Base-by-base conservation (phyloP, 2,113 vertebrate genomes). In the Bubalus kerabau region DNA sequence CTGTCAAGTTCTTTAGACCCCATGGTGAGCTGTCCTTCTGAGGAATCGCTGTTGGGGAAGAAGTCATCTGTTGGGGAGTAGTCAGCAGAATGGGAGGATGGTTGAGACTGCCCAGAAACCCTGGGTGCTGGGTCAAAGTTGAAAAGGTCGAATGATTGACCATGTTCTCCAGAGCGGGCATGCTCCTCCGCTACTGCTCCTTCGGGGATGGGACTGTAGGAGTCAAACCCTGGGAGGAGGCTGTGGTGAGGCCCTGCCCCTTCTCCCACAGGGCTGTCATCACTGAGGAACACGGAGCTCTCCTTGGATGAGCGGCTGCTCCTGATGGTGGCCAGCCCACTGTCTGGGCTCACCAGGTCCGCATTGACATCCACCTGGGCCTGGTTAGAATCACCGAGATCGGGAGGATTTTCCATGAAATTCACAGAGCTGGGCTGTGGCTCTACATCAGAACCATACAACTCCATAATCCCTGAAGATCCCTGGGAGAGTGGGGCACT, bases 281-380 rank as follows among this genome's bases (percentile, higher is more conserved):
- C 99, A 97, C 99, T 99, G 46, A 99, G 99, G 92, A 99, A 99
- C 98, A 99, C 99, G 0, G 99, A 99, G 94, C 99, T 99, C 98
- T 99, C 99, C 86, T 99, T 99, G 74, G 99, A 99, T 43, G 99
- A 99, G 15, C 99, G 99, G 92, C 99, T 99, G 97, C 99, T 99
- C 97, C 99, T 99, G 93, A 99, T 99, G 40, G 99, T 99, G 98
- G 99, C 99, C 98, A 99, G 96, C 12, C 99, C 99, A 11, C 99
- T 99, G 48, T 99, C 99, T 32, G 99, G 99, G 97, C 99, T 99
- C 52, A 99, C 99, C 7, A 99, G 99, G 95, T 99, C 99, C 43
- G 99, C 85, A 32, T 98, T 99, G 94, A 99, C 99, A 91, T 99
- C 99, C 94, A 98, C 98, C 11, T 98, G 99, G 64, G 98, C 99